Conservation (phyloP, 2,888 invertebrate species). For the Euplagia quadripunctaria region DNA sequence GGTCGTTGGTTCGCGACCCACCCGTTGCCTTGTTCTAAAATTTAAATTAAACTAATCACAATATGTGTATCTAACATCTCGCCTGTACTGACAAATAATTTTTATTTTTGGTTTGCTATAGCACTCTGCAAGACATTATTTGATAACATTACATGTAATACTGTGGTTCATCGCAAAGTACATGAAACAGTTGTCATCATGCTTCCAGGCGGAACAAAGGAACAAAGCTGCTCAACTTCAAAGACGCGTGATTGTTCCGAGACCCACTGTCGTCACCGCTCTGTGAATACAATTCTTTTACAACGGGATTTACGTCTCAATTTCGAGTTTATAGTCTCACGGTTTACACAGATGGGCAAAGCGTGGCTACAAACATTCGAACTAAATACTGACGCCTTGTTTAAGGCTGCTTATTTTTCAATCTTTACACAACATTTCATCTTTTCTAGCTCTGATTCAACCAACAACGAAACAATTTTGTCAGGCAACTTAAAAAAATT, state of each 20-base stretch:
- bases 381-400: not conserved
- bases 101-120: not conserved
- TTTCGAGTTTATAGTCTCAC: slow-evolving; percentile 16
- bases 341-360: slow-evolving; percentile 1
- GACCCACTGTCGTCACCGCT: slow-evolving; percentile 10
- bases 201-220: slow-evolving; percentile 32
- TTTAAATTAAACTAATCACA: too few species aligned
- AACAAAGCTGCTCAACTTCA: slow-evolving; percentile 42
- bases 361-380: not conserved
- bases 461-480: too few species aligned
- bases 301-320: slow-evolving; percentile 17
- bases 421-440: not conserved
- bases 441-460: too few species aligned
- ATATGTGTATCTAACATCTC: too few species aligned
- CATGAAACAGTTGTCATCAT: slow-evolving; percentile 14
- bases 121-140: not conserved
- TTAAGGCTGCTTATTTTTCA: not conserved
- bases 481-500: too few species aligned
- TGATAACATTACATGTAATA: not conserved
- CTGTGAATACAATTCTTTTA: slow-evolving; percentile 24
- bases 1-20: too few species aligned
- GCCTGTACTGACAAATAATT: not conserved
- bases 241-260: slow-evolving; percentile 37
- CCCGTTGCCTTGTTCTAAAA: too few species aligned
- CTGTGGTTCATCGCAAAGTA: slow-evolving; percentile 16